phyloP scores from a whole-genome alignment of 2,113 vertebrate species.

The Toxotes jaculatrix region DNA sequence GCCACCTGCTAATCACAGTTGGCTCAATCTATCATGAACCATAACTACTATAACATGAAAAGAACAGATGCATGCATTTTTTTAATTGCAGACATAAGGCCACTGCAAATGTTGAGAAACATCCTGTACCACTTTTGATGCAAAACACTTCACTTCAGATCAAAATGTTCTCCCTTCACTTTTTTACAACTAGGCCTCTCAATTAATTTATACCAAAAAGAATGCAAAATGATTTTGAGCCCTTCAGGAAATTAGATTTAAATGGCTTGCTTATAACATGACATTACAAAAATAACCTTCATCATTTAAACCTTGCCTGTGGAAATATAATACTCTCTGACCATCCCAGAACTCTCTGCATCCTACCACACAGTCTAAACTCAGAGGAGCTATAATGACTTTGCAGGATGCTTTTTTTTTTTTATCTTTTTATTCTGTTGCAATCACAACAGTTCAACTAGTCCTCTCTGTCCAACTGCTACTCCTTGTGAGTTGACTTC shows the following conservation, averaged over 20 bases:
- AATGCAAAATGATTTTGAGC: neutral
- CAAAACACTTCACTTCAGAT: neutral
- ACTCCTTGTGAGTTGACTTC: neutral
- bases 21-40: neutral
- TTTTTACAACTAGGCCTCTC: neutral
- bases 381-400: neutral
- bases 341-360: neutral
- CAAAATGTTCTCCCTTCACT: neutral
- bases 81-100: neutral
- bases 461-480: neutral
- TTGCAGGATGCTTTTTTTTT: neutral
- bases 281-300: neutral
- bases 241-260: neutral
- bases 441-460: neutral
- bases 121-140: neutral
- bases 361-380: too few species aligned
- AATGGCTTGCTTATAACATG: neutral
- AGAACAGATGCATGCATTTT: neutral
- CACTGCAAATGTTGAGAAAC: neutral
- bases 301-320: neutral
- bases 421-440: neutral
- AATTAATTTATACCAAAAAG: neutral
- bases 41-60: neutral
- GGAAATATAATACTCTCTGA: neutral
- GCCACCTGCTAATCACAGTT: neutral